Conservation (phyloP, 2,797 vertebrate species). For the Tiaroga cobitis region DNA sequence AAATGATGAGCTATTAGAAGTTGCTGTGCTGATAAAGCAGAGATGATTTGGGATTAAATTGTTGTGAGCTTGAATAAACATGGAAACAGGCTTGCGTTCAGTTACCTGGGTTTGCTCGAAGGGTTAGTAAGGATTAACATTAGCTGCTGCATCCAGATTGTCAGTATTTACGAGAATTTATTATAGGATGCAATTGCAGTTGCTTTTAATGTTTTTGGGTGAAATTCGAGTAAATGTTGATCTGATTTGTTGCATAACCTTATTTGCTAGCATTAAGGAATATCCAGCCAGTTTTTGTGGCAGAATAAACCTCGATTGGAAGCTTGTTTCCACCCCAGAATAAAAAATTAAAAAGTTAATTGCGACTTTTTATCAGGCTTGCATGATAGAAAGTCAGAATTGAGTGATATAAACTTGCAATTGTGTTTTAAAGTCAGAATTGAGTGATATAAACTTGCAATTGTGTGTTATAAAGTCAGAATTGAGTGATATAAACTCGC, state of each 20-base stretch:
- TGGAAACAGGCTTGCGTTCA: neutral
- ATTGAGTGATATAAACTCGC: too few species aligned
- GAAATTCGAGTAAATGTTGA: neutral
- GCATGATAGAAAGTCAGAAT: too few species aligned
- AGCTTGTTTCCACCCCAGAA: too few species aligned
- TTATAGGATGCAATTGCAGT: neutral
- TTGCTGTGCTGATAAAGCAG: constrained; percentile 24
- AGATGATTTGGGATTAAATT: constrained; percentile 51
- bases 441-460: too few species aligned
- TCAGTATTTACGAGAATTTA: neutral
- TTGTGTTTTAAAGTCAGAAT: too few species aligned
- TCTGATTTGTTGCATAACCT: neutral
- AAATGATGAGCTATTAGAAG: constrained; percentile 58
- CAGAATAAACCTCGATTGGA: too few species aligned
- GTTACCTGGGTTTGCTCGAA: constrained; percentile 41
- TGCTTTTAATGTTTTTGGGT: neutral
- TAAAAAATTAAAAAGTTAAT: too few species aligned
- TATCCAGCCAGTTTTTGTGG: too few species aligned
- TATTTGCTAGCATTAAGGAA: neutral
- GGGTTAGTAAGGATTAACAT: constrained; percentile 35
- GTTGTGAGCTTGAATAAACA: constrained; percentile 50
- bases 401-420: too few species aligned
- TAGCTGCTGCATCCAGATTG: constrained; percentile 36
- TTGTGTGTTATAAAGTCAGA: too few species aligned
- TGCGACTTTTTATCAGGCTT: too few species aligned